Evolutionary conservation across 2,888 invertebrate species (phyloP).

Genomic region (Pelosia muscerda): DNA sequence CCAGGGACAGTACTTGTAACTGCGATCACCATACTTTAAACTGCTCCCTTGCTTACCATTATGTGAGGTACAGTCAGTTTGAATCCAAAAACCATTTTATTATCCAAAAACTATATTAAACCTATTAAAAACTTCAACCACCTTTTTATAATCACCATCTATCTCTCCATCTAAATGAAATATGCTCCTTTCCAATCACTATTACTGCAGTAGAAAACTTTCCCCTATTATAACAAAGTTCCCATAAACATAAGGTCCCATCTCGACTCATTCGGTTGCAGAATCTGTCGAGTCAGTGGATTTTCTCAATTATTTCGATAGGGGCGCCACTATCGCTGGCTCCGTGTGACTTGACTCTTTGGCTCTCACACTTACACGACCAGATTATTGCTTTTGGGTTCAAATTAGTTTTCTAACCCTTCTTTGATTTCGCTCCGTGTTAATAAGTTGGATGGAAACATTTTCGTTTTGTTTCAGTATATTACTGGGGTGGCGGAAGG

Average conservation of each 20-base stretch:
- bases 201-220: slow-evolving; percentile 5
- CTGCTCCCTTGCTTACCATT: too few species aligned
- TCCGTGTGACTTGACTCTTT: slow-evolving; percentile 13
- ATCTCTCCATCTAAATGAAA: background rate
- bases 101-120: too few species aligned
- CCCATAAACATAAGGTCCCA: slow-evolving; percentile 17
- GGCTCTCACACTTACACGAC: slow-evolving; percentile 16
- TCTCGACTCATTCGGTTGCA: slow-evolving; percentile 14
- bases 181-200: background rate
- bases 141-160: too few species aligned
- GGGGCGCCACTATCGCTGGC: slow-evolving; percentile 33
- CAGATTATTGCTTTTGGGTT: slow-evolving; percentile 26
- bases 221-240: slow-evolving; percentile 20
- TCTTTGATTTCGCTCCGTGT: slow-evolving; percentile 19
- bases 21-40: too few species aligned
- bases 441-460: slow-evolving; percentile 15
- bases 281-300: slow-evolving; percentile 35
- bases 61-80: too few species aligned
- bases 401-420: slow-evolving; percentile 26
- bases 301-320: slow-evolving; percentile 45
- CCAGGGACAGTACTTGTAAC: too few species aligned
- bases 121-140: too few species aligned
- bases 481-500: background rate
- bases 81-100: too few species aligned
- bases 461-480: slow-evolving; percentile 11